A percentile compares a stretch with the other conserved stretches of the same genome.
These are phyloP conservation scores for Imbricaverruca yamaguchii DNA, from an alignment of 2,888 invertebrate species.

Conservation along the genomic window DNA sequence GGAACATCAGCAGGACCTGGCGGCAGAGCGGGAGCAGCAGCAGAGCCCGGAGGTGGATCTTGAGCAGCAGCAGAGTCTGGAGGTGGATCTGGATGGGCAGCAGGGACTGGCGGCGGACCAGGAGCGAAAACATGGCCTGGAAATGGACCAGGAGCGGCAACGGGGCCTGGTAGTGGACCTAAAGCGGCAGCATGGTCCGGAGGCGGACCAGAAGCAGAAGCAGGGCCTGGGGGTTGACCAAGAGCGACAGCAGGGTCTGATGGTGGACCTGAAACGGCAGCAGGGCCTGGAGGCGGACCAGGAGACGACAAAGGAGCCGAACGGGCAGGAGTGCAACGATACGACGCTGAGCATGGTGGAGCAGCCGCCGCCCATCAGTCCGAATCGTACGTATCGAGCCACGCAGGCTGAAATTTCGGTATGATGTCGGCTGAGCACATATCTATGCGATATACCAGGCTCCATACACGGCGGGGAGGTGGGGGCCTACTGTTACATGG, in stretches of 20 bases:
- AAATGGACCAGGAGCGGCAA: too few relatives aligned
- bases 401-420: too few relatives aligned
- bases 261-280: background rate
- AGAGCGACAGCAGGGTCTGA: background rate
- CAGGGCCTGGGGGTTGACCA: background rate
- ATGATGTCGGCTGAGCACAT: too few relatives aligned
- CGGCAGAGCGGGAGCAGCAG: background rate
- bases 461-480: too few relatives aligned
- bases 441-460: too few relatives aligned
- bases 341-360: background rate
- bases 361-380: too few relatives aligned
- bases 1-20: background rate
- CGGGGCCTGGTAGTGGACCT: too few relatives aligned
- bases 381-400: too few relatives aligned
- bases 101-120: background rate
- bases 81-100: background rate
- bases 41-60: background rate
- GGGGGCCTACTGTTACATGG: too few relatives aligned
- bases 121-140: background rate
- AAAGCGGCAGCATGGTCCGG: too few relatives aligned
- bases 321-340: background rate
- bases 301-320: background rate
- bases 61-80: background rate
- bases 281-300: background rate
- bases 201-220: too few relatives aligned